Evolutionary conservation across 2,888 invertebrate species (phyloP), one percentile per base, ranked within the genome.

Genomic region (Corbicula japonica): DNA sequence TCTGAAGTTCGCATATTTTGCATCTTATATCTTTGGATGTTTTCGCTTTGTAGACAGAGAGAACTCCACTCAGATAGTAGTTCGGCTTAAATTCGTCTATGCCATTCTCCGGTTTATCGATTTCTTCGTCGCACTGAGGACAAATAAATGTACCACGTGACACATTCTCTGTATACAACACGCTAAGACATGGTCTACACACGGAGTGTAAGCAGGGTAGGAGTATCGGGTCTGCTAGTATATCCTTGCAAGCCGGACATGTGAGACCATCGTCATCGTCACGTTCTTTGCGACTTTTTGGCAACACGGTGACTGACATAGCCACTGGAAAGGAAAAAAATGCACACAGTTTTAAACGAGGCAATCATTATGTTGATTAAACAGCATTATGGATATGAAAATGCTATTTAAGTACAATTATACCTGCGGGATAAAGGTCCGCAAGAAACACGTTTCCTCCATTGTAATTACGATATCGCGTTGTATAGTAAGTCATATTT

Each of bases 201-300:
- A 81, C 23, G 3, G 86, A 84, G 35, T 86, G 86, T 2, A 86
- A 70, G 69, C 86, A 86, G 18, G 86, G 86, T 3, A 86, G 72
- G 8, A 86, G 28, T 23, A 76, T 61, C 3, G 84, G 83, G 12
- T 80, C 77, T 12, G 68, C 74, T 2, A 83, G 32, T 5, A 76
- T 15, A 26, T 79, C 61, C 38, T 84, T 72, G 34, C 86, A 86
- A 23, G 72, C 66, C 2, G 54, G 61, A 60, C 86, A 86, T 2
- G 41, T 44, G 4, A 84, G 62, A 15, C 56, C 69, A 2, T 72
- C 54, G 15, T 30, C 52, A 5, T 44, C 46, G 18, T 28, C 66
- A 23, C 50, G 23, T 30, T 18, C n/a, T n/a, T n/a, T n/a, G n/a
- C n/a, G n/a, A n/a, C n/a, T n/a, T n/a, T n/a, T n/a, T 28, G 58